Evolutionary conservation across 2,113 vertebrate genomes (phyloP), one percentile per base, ranked within the genome.

Genomic region (Elachura formosa): DNA sequence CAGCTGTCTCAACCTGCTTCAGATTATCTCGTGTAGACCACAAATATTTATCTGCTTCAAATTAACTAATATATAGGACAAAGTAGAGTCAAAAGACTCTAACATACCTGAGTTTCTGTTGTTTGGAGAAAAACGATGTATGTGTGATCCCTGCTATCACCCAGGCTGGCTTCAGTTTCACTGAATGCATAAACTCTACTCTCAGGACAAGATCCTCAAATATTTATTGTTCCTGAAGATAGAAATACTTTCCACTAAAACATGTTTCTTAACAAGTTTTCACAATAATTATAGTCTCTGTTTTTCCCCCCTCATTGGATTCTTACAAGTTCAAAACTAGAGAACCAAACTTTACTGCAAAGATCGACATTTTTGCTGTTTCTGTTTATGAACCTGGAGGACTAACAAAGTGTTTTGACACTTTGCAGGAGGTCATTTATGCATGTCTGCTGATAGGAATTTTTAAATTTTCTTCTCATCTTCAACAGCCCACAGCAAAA

Each of bases 221-320:
- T 89, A 86, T 86, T 82, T 91, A 59, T 71, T 89, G 34, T 40
- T 94, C 25, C 84, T 80, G 36, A 73, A 81, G 48, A 78, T 52
- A 73, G 26, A 78, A 80, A 73, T 49, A 62, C 21, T 84, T 89
- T 41, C 68, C 46, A 54, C 29, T 84, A 71, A 62, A 61, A 87
- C 26, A 7, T 62, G 29, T 61, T 74, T 83, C 33, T 73, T 77
- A 34, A 2, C 28, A 74, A 45, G 56, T 85, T 91, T 77, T 61
- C 23, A 25, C 46, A 79, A 26, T 63, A 54, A 48, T 76, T 26
- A 75, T 21, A 3, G 6, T 73, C 6, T 59, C 9, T 3, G 16
- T 33, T 23, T 61, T 8, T 4, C 0, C 0, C 4, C 7, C 7
- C 16, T 12, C 14, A 13, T 10, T 17, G 26, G 6, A 69, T 64